Percentiles rank a stretch among this genome's conserved stretches.
Conservation (phyloP, 2,797 vertebrate genomes). For the Pitangus sulphuratus region DNA sequence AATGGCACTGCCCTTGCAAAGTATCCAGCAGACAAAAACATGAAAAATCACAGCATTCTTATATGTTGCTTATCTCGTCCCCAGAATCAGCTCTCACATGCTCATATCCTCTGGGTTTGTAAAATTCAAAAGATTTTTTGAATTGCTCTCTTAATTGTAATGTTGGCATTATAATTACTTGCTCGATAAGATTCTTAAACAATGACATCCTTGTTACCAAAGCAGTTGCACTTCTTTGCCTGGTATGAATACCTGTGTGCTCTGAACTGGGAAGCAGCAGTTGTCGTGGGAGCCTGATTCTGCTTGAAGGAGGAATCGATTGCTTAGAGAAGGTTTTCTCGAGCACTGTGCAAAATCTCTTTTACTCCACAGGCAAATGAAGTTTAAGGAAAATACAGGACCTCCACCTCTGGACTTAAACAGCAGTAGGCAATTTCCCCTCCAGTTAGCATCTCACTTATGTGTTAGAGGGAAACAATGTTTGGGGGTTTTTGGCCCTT, state of each 20-base stretch:
- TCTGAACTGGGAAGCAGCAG: not conserved
- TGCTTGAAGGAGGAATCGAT: not conserved
- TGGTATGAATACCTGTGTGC: not conserved
- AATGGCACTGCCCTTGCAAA: conserved; percentile 25
- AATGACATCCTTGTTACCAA: conserved; percentile 27
- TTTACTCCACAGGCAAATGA: not conserved
- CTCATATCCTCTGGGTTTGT: conserved; percentile 22
- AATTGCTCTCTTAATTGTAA: conserved; percentile 47
- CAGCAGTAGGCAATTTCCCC: not conserved
- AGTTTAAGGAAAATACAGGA: not conserved
- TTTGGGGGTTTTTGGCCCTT: not conserved
- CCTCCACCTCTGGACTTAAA: not conserved
- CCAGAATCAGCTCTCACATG: conserved; percentile 17
- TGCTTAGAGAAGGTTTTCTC: not conserved
- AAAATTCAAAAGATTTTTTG: conserved; percentile 59
- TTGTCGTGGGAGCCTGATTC: not conserved
- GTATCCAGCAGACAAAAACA: not conserved
- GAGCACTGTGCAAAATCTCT: not conserved
- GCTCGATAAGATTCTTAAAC: conserved; percentile 47
- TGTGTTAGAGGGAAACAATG: not conserved
- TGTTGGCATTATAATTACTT: conserved; percentile 39
- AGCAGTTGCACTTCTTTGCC: conserved; percentile 5
- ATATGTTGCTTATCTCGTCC: not conserved
- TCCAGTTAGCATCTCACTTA: not conserved
- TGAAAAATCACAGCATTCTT: conserved; percentile 1